Percentiles rank a stretch among this genome's conserved stretches.
These are phyloP conservation scores for Triplophysa siluroides DNA, from an alignment of 2,113 vertebrate genomes.

Conservation along the genomic window DNA sequence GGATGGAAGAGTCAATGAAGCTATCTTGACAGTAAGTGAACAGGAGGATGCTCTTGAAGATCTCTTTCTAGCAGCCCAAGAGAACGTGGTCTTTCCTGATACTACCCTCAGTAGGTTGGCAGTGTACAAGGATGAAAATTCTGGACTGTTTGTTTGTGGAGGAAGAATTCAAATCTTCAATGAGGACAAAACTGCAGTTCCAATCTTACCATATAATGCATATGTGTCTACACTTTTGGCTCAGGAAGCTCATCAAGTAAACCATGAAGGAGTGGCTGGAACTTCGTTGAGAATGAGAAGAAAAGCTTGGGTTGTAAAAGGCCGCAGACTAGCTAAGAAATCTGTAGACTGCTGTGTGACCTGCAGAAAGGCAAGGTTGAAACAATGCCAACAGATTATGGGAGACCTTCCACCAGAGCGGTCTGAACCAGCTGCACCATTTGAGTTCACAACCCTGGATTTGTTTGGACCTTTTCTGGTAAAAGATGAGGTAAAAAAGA, in stretches of 20 bases:
- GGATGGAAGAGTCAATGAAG: background rate
- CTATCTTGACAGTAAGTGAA: constrained; percentile 28
- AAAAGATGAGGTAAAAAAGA: too few relatives aligned
- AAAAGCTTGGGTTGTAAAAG: constrained; percentile 42
- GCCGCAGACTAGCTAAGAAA: constrained; percentile 16
- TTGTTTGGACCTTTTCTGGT: too few relatives aligned
- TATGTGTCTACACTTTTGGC: constrained; percentile 17
- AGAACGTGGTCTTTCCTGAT: background rate
- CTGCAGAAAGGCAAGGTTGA: constrained; percentile 21
- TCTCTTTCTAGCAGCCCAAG: constrained; percentile 24
- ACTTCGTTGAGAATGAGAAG: constrained; percentile 16
- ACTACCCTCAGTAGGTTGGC: constrained; percentile 37
- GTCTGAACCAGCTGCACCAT: background rate
- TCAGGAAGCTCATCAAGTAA: constrained; percentile 9
- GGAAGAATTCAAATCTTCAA: constrained; percentile 38
- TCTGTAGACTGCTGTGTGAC: constrained; percentile 17
- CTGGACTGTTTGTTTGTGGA: constrained; percentile 45
- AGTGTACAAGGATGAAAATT: constrained; percentile 25
- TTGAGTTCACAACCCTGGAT: too few relatives aligned
- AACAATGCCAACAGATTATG: constrained; percentile 28
- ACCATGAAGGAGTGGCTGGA: constrained; percentile 29
- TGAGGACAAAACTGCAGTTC: constrained; percentile 24
- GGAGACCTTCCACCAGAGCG: constrained; percentile 30
- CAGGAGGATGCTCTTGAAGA: constrained; percentile 22
- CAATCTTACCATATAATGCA: constrained; percentile 34